Percentiles rank a stretch among this genome's conserved stretches.
phyloP scores from a whole-genome alignment of 2,888 invertebrate species.

The Trichacis sp. region DNA sequence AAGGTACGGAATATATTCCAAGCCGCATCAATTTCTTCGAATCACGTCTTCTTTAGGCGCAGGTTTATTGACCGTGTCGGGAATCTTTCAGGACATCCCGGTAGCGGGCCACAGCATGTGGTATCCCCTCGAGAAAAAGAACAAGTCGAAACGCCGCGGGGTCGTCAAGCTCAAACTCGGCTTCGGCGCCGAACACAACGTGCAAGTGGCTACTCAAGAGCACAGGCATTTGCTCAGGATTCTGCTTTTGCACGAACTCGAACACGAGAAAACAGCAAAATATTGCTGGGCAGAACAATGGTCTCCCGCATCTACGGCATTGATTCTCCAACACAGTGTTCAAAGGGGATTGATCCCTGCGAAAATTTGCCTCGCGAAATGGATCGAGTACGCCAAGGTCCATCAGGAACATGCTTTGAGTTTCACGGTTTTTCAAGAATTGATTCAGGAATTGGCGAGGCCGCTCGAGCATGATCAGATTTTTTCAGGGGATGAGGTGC shows the following conservation, averaged over 20 bases:
- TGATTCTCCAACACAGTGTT: slow-evolving; percentile 92
- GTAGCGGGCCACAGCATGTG: slow-evolving; percentile 93
- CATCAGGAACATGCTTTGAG: slow-evolving; percentile 87
- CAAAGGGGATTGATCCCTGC: slow-evolving; percentile 86
- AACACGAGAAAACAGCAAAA: slow-evolving; percentile 61
- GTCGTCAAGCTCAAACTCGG: slow-evolving; percentile 86
- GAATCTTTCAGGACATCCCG: slow-evolving; percentile 81
- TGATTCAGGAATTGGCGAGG: slow-evolving; percentile 79
- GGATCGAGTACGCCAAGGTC: slow-evolving; percentile 82
- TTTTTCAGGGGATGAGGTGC: slow-evolving; percentile 74
- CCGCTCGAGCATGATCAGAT: slow-evolving; percentile 74
- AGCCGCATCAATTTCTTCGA: background rate
- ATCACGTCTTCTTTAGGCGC: too few relatives aligned
- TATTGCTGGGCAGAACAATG: slow-evolving; percentile 66
- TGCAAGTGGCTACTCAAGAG: slow-evolving; percentile 86
- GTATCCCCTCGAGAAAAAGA: slow-evolving; percentile 89
- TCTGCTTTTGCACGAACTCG: slow-evolving; percentile 83
- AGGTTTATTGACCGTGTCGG: background rate
- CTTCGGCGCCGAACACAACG: slow-evolving; percentile 89
- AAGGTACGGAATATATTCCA: slow-evolving; percentile 74
- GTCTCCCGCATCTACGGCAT: slow-evolving; percentile 83
- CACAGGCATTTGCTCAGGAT: slow-evolving; percentile 84
- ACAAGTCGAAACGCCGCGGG: slow-evolving; percentile 87
- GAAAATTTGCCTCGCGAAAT: slow-evolving; percentile 80
- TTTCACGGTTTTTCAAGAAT: slow-evolving; percentile 81